A percentile compares a stretch with the other conserved stretches of the same genome.
These are phyloP conservation scores for Dromococcyx pavoninus DNA, from an alignment of 2,797 vertebrate genomes.

Conservation along the genomic window DNA sequence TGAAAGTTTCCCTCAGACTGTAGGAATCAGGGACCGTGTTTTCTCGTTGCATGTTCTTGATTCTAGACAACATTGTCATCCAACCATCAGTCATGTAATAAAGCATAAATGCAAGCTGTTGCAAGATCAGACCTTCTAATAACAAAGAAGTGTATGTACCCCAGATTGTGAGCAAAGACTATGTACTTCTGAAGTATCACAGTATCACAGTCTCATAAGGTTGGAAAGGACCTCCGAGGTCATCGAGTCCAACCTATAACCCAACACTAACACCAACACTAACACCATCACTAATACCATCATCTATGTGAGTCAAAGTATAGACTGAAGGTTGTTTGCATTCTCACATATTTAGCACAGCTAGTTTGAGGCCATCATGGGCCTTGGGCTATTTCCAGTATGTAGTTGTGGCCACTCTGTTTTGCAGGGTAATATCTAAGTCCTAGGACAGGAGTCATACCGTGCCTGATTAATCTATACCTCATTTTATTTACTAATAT, in stretches of 20 bases:
- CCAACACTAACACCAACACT: too few relatives aligned
- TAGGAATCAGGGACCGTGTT: neutral
- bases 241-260: too few relatives aligned
- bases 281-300: too few relatives aligned
- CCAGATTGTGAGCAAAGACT: neutral
- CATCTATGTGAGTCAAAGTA: neutral
- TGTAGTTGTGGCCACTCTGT: neutral
- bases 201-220: too few relatives aligned
- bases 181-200: neutral
- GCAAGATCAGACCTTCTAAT: neutral
- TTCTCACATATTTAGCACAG: neutral
- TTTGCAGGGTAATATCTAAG: neutral
- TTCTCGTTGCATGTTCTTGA: neutral
- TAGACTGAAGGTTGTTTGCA: neutral
- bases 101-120: neutral
- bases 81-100: neutral
- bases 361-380: neutral
- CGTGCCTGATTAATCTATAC: neutral
- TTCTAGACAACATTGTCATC: neutral
- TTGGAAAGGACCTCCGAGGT: too few relatives aligned
- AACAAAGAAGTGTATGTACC: neutral
- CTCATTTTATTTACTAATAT: neutral
- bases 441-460: neutral
- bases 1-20: neutral
- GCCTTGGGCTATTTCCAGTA: neutral